Percentiles rank a stretch among this genome's conserved stretches.
phyloP scores from a whole-genome alignment of 2,888 invertebrate species.

The Sisyra nigra region DNA sequence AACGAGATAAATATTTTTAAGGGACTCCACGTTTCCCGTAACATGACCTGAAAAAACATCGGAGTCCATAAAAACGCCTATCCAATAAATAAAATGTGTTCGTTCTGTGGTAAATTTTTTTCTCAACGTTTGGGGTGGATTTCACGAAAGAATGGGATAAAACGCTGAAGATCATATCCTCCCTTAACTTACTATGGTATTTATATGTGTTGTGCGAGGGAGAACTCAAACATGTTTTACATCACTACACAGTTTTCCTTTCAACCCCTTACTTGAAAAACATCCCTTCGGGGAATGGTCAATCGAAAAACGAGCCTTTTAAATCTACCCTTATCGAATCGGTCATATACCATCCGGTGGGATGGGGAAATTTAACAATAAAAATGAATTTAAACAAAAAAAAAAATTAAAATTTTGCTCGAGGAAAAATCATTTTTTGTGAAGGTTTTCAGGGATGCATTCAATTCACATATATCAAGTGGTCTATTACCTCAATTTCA shows the following conservation, averaged over 20 bases:
- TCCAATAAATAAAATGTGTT: conserved; percentile 3
- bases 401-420: no score
- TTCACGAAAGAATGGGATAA: neutral
- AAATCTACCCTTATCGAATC: no score
- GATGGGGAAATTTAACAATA: no score
- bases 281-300: conserved; percentile 7
- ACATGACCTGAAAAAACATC: no score
- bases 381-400: no score
- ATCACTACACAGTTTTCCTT: conserved; percentile 9
- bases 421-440: no score
- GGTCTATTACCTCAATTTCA: no score
- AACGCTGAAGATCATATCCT: neutral
- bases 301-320: conserved; percentile 3
- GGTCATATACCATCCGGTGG: no score
- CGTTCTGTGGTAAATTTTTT: neutral
- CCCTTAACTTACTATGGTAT: neutral
- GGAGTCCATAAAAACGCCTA: conserved; percentile 1
- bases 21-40: no score
- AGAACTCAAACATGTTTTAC: conserved; percentile 7
- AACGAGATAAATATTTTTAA: no score
- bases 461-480: no score
- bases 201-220: neutral
- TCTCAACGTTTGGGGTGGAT: neutral
- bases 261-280: conserved; percentile 9
- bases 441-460: no score